Base-by-base conservation (phyloP, 2,888 invertebrate genomes). In the Rhamnusium bicolor region DNA sequence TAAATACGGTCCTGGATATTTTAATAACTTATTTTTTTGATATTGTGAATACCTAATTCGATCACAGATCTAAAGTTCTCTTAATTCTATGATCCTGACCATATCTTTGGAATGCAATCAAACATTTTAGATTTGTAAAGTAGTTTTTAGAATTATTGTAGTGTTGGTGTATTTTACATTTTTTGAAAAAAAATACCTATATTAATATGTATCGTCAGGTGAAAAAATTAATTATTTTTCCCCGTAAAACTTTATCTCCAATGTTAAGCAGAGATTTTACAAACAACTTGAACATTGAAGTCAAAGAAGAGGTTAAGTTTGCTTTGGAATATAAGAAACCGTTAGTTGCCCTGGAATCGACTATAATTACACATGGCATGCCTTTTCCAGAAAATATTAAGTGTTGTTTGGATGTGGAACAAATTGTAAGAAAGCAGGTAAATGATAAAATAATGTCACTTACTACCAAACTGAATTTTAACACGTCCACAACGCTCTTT, bases 281-380 rank as follows among this genome's bases (percentile, higher is more conserved):
- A 47, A 73, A 69, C 14, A 66, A 68, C 10, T 5, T 54, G 7
- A 32, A 67, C 46, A 62, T 79, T 0, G 66, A 75, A 27, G 51
- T 78, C 6, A 91, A 91, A 68, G 90, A 92, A 32, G 92, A 94
- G 84, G 93, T 98, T 63, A 85, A 85, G 68, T 85, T 89, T 66
- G 96, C 96, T 6, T 87, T 95, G 79, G 87, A 88, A 66, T 87
- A 89, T 58, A 89, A 90, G 27, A 89, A 90, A 78, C 95, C 98
- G 7, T 91, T 99, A 73, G 97, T 99, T 16, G 98, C 98, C 1
- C 89, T 99, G 79, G 99, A 99, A 90, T 98, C 98, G 6, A 97
- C 99, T 0, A 98, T 99, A 76, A 96, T 99, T 74, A 98, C 98
- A 0, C 99, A 99, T 89, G 99, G 99, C 51, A 96, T 99, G 96